Evolutionary conservation across 2,113 vertebrate genomes (phyloP).

Genomic region (Carollia perspicillata): DNA sequence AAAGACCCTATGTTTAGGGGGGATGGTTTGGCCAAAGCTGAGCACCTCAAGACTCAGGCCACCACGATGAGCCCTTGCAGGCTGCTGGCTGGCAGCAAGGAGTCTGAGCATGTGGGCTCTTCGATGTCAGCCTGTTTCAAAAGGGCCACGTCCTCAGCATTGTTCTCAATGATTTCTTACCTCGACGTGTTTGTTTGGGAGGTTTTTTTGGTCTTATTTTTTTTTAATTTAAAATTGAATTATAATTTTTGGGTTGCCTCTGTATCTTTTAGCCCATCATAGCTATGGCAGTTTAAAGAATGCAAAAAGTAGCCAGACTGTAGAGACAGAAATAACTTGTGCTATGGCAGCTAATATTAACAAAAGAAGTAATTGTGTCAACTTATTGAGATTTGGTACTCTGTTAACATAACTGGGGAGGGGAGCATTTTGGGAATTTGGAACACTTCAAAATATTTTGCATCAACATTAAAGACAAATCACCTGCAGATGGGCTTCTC

Average conservation of each 20-base stretch:
- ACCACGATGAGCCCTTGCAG: rapidly evolving
- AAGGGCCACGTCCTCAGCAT: background rate
- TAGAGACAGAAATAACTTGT: background rate
- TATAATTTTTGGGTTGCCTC: background rate
- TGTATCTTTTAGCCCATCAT: background rate
- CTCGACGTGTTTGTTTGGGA: background rate
- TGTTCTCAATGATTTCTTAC: background rate
- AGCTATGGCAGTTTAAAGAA: background rate
- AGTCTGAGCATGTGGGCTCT: background rate
- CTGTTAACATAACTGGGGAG: background rate
- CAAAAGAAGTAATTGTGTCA: background rate
- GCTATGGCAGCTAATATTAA: background rate
- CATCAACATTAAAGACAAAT: background rate
- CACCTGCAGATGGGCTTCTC: background rate
- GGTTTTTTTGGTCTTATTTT: background rate
- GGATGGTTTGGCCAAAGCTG: no score
- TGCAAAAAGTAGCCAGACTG: background rate
- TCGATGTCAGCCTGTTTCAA: background rate
- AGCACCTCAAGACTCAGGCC: background rate
- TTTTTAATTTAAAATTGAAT: background rate
- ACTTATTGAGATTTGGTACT: background rate
- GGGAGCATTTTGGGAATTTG: background rate
- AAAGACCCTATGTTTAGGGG: background rate
- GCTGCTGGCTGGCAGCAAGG: background rate
- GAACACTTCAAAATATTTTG: background rate